Conservation (phyloP, 2,888 invertebrate species). For the Rhagium mordax region DNA sequence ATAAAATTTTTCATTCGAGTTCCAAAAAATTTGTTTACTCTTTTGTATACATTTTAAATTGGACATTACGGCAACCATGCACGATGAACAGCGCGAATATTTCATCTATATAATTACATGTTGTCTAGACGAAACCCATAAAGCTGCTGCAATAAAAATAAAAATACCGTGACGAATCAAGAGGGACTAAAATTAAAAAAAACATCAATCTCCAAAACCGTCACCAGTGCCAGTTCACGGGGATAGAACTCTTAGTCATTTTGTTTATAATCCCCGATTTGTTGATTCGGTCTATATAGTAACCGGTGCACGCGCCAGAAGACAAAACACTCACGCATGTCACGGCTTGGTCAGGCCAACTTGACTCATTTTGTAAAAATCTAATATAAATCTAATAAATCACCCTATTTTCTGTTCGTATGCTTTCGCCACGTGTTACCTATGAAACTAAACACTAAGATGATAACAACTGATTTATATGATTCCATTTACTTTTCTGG, state of each 20-base stretch:
- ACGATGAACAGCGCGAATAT: not conserved
- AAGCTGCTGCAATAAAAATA: slow-evolving; percentile 3
- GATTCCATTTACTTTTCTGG: slow-evolving; percentile 12
- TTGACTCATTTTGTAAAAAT: slow-evolving; percentile 6
- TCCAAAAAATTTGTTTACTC: no score
- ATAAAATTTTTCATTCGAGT: no score
- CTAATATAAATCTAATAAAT: slow-evolving; percentile 16
- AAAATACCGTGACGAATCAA: slow-evolving; percentile 14
- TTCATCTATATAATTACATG: slow-evolving; percentile 2
- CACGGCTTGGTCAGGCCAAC: slow-evolving; percentile 6
- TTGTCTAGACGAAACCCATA: slow-evolving; percentile 25
- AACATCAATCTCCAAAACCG: not conserved
- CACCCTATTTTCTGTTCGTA: slow-evolving; percentile 6
- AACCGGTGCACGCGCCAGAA: slow-evolving; percentile 21
- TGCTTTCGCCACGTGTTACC: slow-evolving; percentile 18
- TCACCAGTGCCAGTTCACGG: not conserved
- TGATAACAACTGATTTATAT: slow-evolving; percentile 11
- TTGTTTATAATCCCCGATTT: slow-evolving; percentile 11
- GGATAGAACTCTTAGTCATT: slow-evolving; percentile 20
- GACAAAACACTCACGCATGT: slow-evolving; percentile 22
- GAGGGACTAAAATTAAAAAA: not conserved
- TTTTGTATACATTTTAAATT: no score
- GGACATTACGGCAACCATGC: no score
- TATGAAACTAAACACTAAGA: slow-evolving; percentile 15
- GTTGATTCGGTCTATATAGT: slow-evolving; percentile 1